Conservation (phyloP, 2,113 vertebrate species). For the Pipra filicauda region DNA sequence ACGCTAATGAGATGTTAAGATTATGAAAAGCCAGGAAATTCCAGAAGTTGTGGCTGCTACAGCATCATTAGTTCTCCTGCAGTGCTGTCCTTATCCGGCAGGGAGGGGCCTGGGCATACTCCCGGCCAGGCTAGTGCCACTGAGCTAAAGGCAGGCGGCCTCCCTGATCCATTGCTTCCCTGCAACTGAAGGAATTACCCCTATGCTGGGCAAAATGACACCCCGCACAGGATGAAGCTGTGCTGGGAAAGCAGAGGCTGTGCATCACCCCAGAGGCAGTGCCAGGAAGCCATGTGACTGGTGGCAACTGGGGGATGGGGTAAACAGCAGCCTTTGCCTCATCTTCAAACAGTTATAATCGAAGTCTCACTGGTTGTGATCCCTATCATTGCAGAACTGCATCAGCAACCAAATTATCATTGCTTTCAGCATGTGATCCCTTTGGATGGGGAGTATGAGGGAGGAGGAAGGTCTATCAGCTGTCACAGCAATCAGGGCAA, state of each 20-base stretch:
- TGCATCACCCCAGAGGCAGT: neutral
- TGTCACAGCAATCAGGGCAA: neutral
- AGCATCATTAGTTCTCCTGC: neutral
- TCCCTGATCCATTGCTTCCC: neutral
- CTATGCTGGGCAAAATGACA: neutral
- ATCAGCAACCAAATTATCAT: neutral
- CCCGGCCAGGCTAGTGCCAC: neutral
- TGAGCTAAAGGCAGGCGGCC: neutral
- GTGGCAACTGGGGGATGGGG: neutral
- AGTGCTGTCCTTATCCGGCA: fast-evolving
- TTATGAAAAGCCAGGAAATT: conserved; percentile 59
- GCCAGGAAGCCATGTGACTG: neutral
- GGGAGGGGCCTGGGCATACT: neutral
- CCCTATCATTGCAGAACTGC: neutral
- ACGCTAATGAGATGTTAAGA: conserved; percentile 27
- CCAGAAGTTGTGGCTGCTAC: conserved; percentile 21
- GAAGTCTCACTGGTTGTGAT: neutral
- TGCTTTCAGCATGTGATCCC: neutral
- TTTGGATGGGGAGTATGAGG: neutral
- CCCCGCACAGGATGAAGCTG: fast-evolving
- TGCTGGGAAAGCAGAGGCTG: neutral
- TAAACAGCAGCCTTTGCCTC: neutral
- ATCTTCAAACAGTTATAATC: neutral
- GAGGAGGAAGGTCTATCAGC: neutral
- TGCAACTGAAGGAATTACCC: neutral